Evolutionary conservation across 2,888 invertebrate species (phyloP), one percentile per base, ranked within the genome.

Genomic region (Cheilosia pagana): DNA sequence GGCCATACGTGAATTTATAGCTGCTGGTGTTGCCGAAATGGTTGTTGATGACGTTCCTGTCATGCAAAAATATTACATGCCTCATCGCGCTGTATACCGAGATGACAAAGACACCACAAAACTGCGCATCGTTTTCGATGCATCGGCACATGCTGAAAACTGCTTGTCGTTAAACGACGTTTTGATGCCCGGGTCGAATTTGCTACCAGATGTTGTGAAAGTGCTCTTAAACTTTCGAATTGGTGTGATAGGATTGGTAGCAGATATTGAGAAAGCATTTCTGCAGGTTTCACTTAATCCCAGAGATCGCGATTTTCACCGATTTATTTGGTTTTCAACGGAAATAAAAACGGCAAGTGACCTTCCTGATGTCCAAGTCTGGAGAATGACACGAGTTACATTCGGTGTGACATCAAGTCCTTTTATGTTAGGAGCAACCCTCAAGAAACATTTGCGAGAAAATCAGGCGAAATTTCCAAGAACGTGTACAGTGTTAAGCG

Each of bases 381-480:
- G 21, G 4, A 23, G 52, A 41, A 59, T 71, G 50, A 60, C 59
- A 1, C 41, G 71, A 2, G 59, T 70, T 2, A 59, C 59, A 35
- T 71, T 71, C n/a, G 59, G 50, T 7, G 53, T 63, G 19, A 62
- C 52, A 55, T 63, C 63, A n/a, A 72, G 41, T 28, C 60, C 57
- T 3, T 71, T 62, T 21, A 14, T 62, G 25, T 50, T 48, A 6
- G 52, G 41, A 28, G 52, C 71, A 19, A 71, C 71, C 14, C 7
- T 71, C 2, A 71, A 31, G 19, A 16, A 10, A 48, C 67, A 53
- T 23, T 50, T 62, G 10, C 25, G 28, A 25, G 5, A n/a, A n/a
- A 25, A 62, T 2, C 14, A n/a, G 1, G 31, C 19, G 6, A n/a
- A 52, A n/a, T 67, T 67, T 52, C 25, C 25, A 4, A 28, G 53